Percentiles rank a stretch among this genome's conserved stretches.
Conservation (phyloP, 2,888 invertebrate genomes). For the Tetheella fluctuosa region DNA sequence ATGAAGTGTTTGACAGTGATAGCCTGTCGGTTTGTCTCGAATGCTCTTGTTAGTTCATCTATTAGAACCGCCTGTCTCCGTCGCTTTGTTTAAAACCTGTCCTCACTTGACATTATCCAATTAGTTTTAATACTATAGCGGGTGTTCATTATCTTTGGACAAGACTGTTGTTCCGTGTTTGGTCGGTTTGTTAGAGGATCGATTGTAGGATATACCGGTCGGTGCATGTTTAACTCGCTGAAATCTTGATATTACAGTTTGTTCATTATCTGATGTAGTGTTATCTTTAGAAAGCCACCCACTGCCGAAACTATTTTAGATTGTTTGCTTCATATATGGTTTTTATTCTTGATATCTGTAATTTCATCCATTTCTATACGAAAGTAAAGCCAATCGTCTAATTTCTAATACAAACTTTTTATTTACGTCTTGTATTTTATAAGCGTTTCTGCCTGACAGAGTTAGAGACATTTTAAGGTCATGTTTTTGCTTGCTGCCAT, state of each 20-base stretch:
- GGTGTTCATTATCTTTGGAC: conserved; percentile 12
- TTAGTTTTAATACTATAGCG: conserved; percentile 13
- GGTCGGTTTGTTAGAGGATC: neutral
- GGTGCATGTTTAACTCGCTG: neutral
- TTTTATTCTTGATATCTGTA: neutral
- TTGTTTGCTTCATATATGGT: neutral
- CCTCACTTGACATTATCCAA: conserved; percentile 14
- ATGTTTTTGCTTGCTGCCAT: conserved; percentile 8
- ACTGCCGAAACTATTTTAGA: neutral
- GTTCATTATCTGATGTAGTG: neutral
- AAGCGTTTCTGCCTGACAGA: conserved; percentile 8
- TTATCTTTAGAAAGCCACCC: neutral
- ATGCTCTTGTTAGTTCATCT: conserved; percentile 12
- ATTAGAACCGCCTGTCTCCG: conserved; percentile 5
- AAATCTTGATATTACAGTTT: neutral
- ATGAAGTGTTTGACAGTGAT: conserved; percentile 18
- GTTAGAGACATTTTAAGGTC: conserved; percentile 5
- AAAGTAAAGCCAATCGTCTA: neutral
- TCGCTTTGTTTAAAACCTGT: conserved; percentile 13
- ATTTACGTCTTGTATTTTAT: neutral
- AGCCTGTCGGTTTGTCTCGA: conserved; percentile 3
- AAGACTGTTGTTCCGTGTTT: conserved; percentile 2
- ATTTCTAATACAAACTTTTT: neutral
- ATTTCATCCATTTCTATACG: neutral
- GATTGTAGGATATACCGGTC: neutral